A percentile compares a stretch with the other conserved stretches of the same genome.
phyloP scores from a whole-genome alignment of 2,113 vertebrate species.

The Tauraco erythrolophus region DNA sequence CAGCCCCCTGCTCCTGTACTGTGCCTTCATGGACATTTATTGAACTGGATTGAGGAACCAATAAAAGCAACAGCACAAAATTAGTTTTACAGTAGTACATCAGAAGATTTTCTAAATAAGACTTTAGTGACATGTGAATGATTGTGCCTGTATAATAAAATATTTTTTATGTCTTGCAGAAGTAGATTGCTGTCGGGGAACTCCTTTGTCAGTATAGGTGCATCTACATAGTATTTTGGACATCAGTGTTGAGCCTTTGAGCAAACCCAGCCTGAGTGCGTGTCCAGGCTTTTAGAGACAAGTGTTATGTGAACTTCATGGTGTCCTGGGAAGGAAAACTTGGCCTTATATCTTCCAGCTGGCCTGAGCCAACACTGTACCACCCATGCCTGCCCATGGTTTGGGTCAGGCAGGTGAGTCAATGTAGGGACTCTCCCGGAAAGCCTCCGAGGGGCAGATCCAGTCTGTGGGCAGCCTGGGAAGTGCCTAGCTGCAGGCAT shows the following conservation, averaged over 20 bases:
- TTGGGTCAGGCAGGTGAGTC: background rate
- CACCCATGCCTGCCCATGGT: background rate
- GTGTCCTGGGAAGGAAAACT: background rate
- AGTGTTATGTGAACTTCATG: background rate
- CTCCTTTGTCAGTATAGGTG: background rate
- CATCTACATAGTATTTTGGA: background rate
- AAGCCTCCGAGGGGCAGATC: background rate
- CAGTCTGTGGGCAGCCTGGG: background rate
- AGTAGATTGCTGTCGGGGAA: background rate
- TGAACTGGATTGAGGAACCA: background rate
- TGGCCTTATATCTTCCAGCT: background rate
- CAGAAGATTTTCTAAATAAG: background rate
- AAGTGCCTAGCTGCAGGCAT: background rate
- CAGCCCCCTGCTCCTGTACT: background rate
- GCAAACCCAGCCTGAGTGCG: background rate
- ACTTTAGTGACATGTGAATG: background rate
- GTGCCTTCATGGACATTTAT: background rate
- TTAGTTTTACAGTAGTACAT: background rate
- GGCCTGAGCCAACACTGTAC: background rate
- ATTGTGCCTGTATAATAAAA: background rate
- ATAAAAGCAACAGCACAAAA: background rate
- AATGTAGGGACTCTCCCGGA: background rate
- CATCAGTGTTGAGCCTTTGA: background rate
- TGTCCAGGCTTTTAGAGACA: background rate
- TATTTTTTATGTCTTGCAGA: background rate